Evolutionary conservation across 2,113 vertebrate genomes (phyloP), one percentile per base, ranked within the genome.

Genomic region (Phoenicopterus ruber): DNA sequence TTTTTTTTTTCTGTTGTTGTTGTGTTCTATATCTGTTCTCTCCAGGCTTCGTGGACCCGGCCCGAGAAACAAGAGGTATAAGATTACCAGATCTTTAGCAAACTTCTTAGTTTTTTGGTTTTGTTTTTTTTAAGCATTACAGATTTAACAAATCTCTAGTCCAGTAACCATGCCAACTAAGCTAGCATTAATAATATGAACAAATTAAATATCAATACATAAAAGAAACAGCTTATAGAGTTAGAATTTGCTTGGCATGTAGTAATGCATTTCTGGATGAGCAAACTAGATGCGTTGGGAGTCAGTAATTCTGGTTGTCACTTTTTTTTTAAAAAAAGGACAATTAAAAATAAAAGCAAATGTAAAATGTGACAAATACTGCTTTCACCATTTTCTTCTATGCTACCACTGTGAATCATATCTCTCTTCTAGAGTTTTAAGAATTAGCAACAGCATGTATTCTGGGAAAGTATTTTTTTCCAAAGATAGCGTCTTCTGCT

Each of bases 41-140:
- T 98, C 97, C 99, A 99, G 99, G 99, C 99, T 97, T 99, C 99
- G 95, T 99, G 99, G 99, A 99, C 99, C 98, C 99, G 99, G 97
- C 99, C 99, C 94, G 99, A 99, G 98, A 99, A 99, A 94, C 99
- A 99, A 99, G 99, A 99, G 99, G 99, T 99, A 99, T 98, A 96
- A 97, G 98, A 98, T 98, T 98, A 97, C 98, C 97, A 98, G 98
- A 98, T 59, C 95, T 82, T 97, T 99, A 99, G 98, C 98, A 98
- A 97, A 96, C 97, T 93, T 83, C 72, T 96, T 98, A 98, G 98
- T 74, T 65, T 32, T 78, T 52, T 80, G 63, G 57, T 58, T 84
- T 82, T 88, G 52, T 49, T 65, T 77, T 90, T 74, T 36, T 79
- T 95, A 96, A 97, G 89, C 95, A 61, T 97, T 93, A 73, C 82